Percentiles rank a stretch among this genome's conserved stretches.
These are phyloP conservation scores for Danio jaintianensis DNA, from an alignment of 2,797 vertebrate genomes.

Conservation along the genomic window DNA sequence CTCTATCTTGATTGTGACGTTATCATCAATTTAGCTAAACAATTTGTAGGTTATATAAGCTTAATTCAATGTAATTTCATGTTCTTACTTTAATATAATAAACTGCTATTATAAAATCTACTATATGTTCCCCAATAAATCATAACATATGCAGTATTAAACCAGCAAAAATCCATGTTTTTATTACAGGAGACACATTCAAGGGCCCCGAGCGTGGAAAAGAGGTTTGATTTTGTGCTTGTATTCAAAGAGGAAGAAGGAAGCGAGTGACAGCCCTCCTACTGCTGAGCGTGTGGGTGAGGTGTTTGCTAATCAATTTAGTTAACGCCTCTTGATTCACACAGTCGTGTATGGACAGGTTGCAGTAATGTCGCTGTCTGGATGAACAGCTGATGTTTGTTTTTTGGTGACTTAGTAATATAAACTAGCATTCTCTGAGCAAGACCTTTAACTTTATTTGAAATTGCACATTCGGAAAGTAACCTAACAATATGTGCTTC, in stretches of 20 bases:
- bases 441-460: slow-evolving; percentile 38
- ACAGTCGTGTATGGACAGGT: slow-evolving; percentile 64
- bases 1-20: slow-evolving; percentile 20
- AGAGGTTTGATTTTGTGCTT: slow-evolving; percentile 58
- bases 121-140: neutral
- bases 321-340: slow-evolving; percentile 74
- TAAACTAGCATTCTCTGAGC: slow-evolving; percentile 29
- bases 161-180: neutral
- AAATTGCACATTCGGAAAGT: slow-evolving; percentile 23
- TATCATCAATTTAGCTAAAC: slow-evolving; percentile 10
- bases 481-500: slow-evolving; percentile 19
- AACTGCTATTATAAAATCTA: neutral
- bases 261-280: slow-evolving; percentile 57
- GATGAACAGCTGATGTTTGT: slow-evolving; percentile 68
- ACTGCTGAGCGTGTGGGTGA: slow-evolving; percentile 80
- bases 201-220: slow-evolving; percentile 55
- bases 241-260: slow-evolving; percentile 54
- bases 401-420: slow-evolving; percentile 49
- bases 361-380: slow-evolving; percentile 65
- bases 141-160: neutral
- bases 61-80: neutral
- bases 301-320: slow-evolving; percentile 82
- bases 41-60: neutral
- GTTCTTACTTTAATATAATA: neutral
- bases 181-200: slow-evolving; percentile 11